Evolutionary conservation across 2,888 invertebrate genomes (phyloP), one percentile per base, ranked within the genome.

Genomic region (Andrena haemorrhoa): DNA sequence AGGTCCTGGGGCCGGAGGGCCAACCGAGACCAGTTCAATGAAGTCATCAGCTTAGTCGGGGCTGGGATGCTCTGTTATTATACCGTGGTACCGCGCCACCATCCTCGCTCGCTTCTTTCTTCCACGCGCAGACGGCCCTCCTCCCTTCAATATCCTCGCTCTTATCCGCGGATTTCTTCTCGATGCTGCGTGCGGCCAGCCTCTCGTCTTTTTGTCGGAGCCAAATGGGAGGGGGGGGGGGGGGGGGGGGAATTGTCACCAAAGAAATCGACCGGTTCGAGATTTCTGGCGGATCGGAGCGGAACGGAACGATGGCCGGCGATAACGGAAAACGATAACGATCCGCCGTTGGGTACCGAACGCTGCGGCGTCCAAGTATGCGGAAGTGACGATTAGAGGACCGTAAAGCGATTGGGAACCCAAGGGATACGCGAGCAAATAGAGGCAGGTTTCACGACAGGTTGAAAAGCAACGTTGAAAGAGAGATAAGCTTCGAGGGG

Each of bases 41-140:
- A 94, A 94, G 94, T 94, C 94, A 94, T 94, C 94, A 94, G 93
- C 93, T 56, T 92, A 92, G 92, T 91, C 84, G 88, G 86, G 89
- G 88, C 88, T 87, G 85, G 90, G 89, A 89, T 90, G 92, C 91
- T 92, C 93, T 93, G 94, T 94, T 93, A 94, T 94, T 94, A 94
- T 91, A 93, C 91, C 92, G 89, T 90, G 91, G 93, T 93, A 93
- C 93, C 93, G 93, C 93, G 92, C 90, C 92, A 93, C 93, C 92
- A 91, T 84, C 84, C 87, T 88, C 86, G 56, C 20, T 56, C 56
- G 82, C 88, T 89, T 83, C 87, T 88, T 88, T 79, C 82, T 84
- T 86, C 78, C 79, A 74, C 68, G 74, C 69, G 69, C 56, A 56
- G 23, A 23, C 56, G 56, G 69, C 70, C 12, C 33, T 61, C 41